Conservation (phyloP, 2,113 vertebrate species). For the Petrocephalus zakoni region DNA sequence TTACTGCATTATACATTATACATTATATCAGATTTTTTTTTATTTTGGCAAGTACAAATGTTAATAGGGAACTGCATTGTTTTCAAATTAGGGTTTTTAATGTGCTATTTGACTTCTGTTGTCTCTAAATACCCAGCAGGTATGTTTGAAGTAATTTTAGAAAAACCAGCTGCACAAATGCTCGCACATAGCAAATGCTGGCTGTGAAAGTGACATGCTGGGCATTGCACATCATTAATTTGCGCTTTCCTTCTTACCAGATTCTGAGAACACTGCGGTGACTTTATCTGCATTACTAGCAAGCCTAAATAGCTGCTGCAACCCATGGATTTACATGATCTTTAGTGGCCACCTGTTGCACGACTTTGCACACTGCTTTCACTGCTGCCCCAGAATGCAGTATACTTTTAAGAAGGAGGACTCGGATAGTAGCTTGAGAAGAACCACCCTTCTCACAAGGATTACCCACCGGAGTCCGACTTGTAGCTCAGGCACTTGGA, state of each 20-base stretch:
- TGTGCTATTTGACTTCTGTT: too few species aligned
- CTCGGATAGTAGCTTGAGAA: constrained; percentile 61
- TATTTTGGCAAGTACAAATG: too few species aligned
- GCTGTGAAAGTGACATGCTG: too few species aligned
- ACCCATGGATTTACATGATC: constrained; percentile 98
- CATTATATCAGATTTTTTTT: too few species aligned
- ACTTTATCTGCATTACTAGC: constrained; percentile 80
- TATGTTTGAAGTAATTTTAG: neutral
- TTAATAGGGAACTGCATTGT: too few species aligned
- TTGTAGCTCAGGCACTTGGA: constrained; percentile 14
- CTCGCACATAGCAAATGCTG: neutral
- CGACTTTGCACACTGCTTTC: constrained; percentile 71
- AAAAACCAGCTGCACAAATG: neutral
- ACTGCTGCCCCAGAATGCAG: constrained; percentile 63
- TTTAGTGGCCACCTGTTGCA: constrained; percentile 86
- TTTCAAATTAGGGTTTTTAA: neutral
- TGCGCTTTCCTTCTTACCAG: constrained; percentile 45
- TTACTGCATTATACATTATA: too few species aligned
- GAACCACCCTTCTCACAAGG: constrained; percentile 18
- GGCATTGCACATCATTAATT: neutral
- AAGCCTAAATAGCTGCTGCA: constrained; percentile 92
- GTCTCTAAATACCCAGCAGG: too few species aligned
- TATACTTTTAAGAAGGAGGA: constrained; percentile 64
- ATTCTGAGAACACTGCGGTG: constrained; percentile 76
- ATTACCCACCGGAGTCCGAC: neutral